Base-by-base conservation (phyloP, 2,888 invertebrate genomes). In the Ophraella communa region DNA sequence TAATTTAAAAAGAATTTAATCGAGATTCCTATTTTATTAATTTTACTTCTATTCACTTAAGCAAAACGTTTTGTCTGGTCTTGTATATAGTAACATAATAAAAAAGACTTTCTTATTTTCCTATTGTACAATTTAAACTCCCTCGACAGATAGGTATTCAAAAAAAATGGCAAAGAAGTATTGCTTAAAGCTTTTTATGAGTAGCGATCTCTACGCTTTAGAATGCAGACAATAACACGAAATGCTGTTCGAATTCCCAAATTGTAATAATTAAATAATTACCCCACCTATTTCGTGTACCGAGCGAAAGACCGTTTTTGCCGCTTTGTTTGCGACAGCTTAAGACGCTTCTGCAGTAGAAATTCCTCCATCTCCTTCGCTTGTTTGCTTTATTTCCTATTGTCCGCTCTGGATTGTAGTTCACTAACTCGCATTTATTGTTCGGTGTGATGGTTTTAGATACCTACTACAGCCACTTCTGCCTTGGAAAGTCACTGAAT, bases 251-350 rank as follows among this genome's bases (percentile, higher is more conserved):
- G 42, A 64, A 62, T 65, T 68, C 68, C 68, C 68, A 59, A 75
- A 71, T 75, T 75, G 75, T 73, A 75, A 78, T 78, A 78, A 79
- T 79, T 78, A 78, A 78, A 78, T 80, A 79, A 80, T 80, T 79
- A 79, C 80, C 76, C 78, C 80, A 78, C 80, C 80, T 78, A 76
- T 80, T 80, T 73, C 79, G 68, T 79, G 80, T 76, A 70, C n/a
- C 64, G 71, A 69, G 68, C 69, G 71, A 39, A 68, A 68, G 65
- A n/a, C n/a, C 62, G 71, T 74, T 75, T 74, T 74, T 71, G 70
- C 64, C 51, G 69, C 66, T 72, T 75, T 75, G 74, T 73, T 72
- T 62, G 61, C 62, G 70, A 39, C 35, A 58, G 63, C 67, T 59
- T 47, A 66, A 65, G 65, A 65, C 57, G 51, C 55, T 30, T 58